Base-by-base conservation (phyloP, 2,797 vertebrate species). In the Mus minutoides region DNA sequence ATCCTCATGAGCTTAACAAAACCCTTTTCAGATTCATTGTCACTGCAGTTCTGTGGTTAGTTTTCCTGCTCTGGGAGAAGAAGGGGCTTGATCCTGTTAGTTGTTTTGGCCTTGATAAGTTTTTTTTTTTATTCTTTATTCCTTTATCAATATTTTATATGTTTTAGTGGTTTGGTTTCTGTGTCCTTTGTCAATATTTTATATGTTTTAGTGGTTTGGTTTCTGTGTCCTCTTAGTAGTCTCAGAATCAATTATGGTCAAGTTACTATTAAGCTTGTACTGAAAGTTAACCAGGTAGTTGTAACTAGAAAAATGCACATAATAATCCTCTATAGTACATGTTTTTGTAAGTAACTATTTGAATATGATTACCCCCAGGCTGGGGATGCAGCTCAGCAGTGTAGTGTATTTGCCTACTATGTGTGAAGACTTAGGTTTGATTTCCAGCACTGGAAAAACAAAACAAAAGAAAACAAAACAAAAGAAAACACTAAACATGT, bases 241-340 rank as follows among this genome's bases (percentile, higher is more conserved):
- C 19, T 93, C 31, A 83, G 40, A 40, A 91, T 94, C 37, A 60
- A 0, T 88, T 89, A 92, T 93, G 54, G 19, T 83, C 78, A 94
- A 92, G 75, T 84, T 91, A 60, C 73, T 90, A 21, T 96, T 95
- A 67, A 96, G 78, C 46, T 71, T 94, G 4, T 90, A 34, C 82
- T 92, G 46, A 80, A 85, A 85, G 82, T 69, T 31, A 91, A 19
- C 43, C 64, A 80, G 89, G 26, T 73, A 80, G 29, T 93, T 91
- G 67, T 26, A 95, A 64, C 52, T 85, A 92, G 89, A 96, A 97
- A 79, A 77, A 77, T 78, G 9, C 19, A 82, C 29, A 31, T 77
- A 60, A 88, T 88, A 93, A 37, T 56, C 12, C 62, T 94, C 29
- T 75, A 75, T 40, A 73, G 71, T 73, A 24, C 26, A 26, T 3